Percentiles rank a stretch among this genome's conserved stretches.
phyloP scores from a whole-genome alignment of 2,113 vertebrate species.

The Python bivittatus region DNA sequence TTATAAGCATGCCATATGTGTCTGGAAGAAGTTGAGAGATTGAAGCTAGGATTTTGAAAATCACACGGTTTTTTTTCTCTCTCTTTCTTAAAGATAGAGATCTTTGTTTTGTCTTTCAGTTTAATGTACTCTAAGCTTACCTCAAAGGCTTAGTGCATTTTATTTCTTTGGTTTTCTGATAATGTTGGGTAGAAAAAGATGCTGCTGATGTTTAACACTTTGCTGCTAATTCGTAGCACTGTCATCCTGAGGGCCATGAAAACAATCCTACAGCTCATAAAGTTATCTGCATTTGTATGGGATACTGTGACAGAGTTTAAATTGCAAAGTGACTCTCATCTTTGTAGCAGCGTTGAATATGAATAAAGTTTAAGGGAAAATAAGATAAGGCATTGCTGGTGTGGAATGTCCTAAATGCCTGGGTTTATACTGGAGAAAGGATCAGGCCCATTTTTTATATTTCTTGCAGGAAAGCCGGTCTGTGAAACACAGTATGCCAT shows the following conservation, averaged over 20 bases:
- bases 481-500: not conserved
- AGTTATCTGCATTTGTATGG: not conserved
- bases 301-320: not conserved
- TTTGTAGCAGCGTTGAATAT: not conserved
- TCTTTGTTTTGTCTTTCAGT: not conserved
- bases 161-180: not conserved
- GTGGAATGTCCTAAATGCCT: not conserved
- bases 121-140: not conserved
- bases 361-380: not conserved
- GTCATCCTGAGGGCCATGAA: not conserved
- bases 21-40: not conserved
- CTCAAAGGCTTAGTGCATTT: not conserved
- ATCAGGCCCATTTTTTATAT: not conserved
- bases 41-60: not conserved
- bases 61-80: not conserved
- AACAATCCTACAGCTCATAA: not conserved
- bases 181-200: not conserved
- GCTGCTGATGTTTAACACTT: not conserved
- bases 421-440: not conserved
- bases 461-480: not conserved
- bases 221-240: not conserved
- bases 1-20: not conserved
- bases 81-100: not conserved
- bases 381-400: not conserved
- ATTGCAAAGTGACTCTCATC: not conserved